These are phyloP conservation scores for Elgaria multicarinata DNA, from an alignment of 2,113 vertebrate species.

Conservation along the genomic window DNA sequence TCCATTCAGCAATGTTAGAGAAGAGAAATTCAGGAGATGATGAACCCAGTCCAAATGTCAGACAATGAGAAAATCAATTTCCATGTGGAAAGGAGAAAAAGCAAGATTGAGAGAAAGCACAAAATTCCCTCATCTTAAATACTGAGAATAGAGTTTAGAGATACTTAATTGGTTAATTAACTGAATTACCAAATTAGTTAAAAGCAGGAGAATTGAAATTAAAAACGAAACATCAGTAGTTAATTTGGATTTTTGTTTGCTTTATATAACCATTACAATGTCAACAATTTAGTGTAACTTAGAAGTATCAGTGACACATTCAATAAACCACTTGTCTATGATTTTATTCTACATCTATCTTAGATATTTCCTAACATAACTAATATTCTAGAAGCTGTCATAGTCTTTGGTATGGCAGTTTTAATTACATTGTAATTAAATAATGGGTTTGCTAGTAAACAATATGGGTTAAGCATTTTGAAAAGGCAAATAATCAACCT, in stretches of 20 bases:
- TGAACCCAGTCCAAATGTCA: background rate
- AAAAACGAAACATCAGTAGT: background rate
- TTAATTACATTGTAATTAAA: background rate
- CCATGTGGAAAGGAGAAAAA: background rate
- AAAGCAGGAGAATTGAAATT: background rate
- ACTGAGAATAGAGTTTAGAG: background rate
- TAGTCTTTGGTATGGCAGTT: background rate
- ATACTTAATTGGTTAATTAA: background rate
- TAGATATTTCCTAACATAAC: background rate
- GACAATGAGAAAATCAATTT: background rate
- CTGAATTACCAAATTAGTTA: too few species aligned
- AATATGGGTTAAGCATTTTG: background rate
- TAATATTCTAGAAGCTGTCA: background rate
- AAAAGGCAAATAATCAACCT: background rate
- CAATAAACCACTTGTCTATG: background rate
- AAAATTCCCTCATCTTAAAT: background rate
- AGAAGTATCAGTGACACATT: background rate
- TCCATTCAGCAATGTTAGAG: background rate
- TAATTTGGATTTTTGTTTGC: background rate
- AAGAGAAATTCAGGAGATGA: background rate
- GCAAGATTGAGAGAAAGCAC: too few species aligned
- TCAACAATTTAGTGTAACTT: accelerated
- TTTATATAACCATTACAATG: background rate
- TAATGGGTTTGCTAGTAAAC: too few species aligned
- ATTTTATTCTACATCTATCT: background rate